Conservation (phyloP, 2,113 vertebrate species). For the Tenrec ecaudatus region DNA sequence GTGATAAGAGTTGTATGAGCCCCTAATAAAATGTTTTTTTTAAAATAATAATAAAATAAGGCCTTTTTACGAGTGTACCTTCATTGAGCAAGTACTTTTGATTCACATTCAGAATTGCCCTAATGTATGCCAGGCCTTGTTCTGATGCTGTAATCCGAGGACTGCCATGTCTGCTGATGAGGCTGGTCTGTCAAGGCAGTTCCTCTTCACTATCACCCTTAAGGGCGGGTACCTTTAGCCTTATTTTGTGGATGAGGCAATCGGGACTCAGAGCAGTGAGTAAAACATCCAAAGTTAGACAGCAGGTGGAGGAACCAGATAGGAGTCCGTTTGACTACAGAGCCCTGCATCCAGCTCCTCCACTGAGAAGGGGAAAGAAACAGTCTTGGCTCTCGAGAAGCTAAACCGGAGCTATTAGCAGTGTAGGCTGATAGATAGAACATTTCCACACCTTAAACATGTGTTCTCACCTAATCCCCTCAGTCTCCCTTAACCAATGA, state of each 20-base stretch:
- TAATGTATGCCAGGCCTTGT: neutral
- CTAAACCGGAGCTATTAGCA: neutral
- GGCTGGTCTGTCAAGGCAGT: neutral
- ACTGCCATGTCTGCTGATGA: neutral
- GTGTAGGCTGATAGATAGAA: neutral
- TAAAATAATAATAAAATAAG: conserved; percentile 45
- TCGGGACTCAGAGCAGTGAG: neutral
- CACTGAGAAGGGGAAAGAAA: neutral
- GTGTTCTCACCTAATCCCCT: neutral
- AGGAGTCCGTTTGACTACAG: neutral
- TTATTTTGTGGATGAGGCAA: conserved; percentile 50
- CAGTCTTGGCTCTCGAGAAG: neutral
- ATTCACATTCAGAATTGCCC: neutral
- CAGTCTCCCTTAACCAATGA: neutral
- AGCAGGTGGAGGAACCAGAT: neutral
- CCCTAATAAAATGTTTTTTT: too few relatives aligned
- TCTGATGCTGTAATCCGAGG: neutral
- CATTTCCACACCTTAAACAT: neutral
- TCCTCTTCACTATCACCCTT: neutral
- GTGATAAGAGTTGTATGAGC: too few relatives aligned
- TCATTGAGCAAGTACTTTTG: conserved; percentile 37
- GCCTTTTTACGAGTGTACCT: neutral
- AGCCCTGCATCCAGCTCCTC: neutral
- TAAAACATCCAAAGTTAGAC: neutral
- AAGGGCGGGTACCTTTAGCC: conserved; percentile 3